Evolutionary conservation across 2,797 vertebrate species (phyloP).

Genomic region (Notolabrus celidotus): DNA sequence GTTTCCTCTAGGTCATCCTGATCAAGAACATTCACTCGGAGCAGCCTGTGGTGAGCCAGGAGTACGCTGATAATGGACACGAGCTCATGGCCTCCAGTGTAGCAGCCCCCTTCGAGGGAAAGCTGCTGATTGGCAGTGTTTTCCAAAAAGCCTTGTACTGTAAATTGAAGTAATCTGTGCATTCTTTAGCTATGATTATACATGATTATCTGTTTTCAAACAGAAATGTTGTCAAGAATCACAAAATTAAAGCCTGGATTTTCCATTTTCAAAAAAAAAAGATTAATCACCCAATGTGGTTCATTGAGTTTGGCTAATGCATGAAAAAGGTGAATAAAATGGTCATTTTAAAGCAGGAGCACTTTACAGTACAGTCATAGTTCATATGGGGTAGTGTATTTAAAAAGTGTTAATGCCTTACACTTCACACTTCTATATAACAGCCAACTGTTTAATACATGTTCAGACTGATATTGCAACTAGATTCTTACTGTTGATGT

Average conservation of each 20-base stretch:
- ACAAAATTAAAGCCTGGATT: not conserved
- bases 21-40: slow-evolving; percentile 87
- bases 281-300: not conserved
- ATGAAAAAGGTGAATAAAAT: not conserved
- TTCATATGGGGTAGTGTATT: not conserved
- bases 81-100: slow-evolving; percentile 88
- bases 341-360: too few species aligned
- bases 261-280: not conserved
- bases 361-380: not conserved
- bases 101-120: slow-evolving; percentile 81
- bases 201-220: too few species aligned
- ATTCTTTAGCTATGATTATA: not conserved
- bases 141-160: slow-evolving; percentile 91
- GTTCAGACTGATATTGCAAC: too few species aligned
- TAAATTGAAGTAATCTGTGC: slow-evolving; percentile 69
- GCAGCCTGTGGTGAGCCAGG: slow-evolving; percentile 79
- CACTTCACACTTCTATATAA: not conserved
- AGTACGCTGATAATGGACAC: slow-evolving; percentile 84
- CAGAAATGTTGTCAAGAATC: slow-evolving; percentile 13
- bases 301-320: not conserved
- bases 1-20: slow-evolving; percentile 81
- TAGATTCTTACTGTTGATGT: too few species aligned
- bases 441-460: too few species aligned
- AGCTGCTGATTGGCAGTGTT: slow-evolving; percentile 89
- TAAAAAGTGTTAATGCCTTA: not conserved